Evolutionary conservation across 2,797 vertebrate species (phyloP), one percentile per base, ranked within the genome.

Genomic region (Anniella stebbinsi): DNA sequence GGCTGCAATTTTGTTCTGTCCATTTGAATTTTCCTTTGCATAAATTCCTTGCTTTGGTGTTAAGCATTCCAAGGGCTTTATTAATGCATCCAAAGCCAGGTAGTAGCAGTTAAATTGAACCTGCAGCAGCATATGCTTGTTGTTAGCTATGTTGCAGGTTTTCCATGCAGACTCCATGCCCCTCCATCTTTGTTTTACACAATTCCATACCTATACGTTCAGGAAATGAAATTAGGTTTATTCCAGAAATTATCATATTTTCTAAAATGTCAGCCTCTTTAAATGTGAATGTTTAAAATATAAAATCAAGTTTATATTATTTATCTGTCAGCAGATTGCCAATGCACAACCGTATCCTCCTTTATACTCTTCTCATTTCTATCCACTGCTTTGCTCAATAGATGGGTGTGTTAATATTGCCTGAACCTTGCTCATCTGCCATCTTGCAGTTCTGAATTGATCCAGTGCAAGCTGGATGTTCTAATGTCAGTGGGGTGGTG

Each of bases 141-240:
- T 38, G 67, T 83, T 90, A 86, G 82, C 87, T 82, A 38, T 92
- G 87, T 91, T 84, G 70, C 87, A 90, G 89, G 73, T 77, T 36
- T 28, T 41, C 48, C 36, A 57, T 48, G 4, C 57, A 90, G 84
- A 90, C 88, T 90, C 73, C 60, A 63, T 18, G 5, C 21, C 86
- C 70, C 89, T 70, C 80, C 90, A 0, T 77, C 38, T 87, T 63
- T 72, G 76, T 92, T 85, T 93, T 12, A 90, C 67, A 86, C 78
- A 69, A 80, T 38, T 45, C n/a, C 54, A 85, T 91, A 84, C 93
- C 93, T 88, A 91, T 12, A 33, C 89, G 72, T 92, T 88, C 69
- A 75, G 51, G 38, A 25, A 41, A 92, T 84, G 92, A 93, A 94
- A 75, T 88, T 81, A 75, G 84, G 78, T 75, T 92, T 92, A 84